Conservation (phyloP, 2,797 vertebrate species). For the Melopsittacus undulatus region DNA sequence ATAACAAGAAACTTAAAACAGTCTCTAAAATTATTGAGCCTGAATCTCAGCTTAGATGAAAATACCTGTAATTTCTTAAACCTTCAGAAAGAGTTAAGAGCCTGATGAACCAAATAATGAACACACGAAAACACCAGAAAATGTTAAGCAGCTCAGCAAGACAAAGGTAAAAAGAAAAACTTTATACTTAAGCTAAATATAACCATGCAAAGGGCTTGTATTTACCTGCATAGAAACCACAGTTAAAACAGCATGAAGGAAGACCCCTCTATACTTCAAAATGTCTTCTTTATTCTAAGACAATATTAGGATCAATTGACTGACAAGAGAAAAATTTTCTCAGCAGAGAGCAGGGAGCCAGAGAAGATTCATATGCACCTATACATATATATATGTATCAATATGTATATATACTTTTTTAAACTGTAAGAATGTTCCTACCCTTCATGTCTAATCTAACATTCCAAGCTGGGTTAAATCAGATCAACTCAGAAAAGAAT, state of each 20-base stretch:
- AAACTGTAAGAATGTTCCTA: constrained; percentile 63
- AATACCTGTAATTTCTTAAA: neutral
- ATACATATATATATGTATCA: neutral
- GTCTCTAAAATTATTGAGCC: neutral
- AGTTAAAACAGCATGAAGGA: constrained; percentile 14
- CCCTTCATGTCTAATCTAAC: constrained; percentile 64
- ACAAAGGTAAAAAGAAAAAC: neutral
- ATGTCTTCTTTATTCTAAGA: constrained; percentile 58
- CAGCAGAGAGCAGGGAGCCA: constrained; percentile 62
- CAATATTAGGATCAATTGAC: constrained; percentile 65
- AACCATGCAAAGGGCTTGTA: neutral
- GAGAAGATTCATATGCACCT: constrained; percentile 62
- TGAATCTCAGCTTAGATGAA: neutral
- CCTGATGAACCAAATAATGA: neutral
- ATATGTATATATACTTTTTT: neutral
- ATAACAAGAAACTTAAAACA: neutral
- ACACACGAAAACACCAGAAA: neutral
- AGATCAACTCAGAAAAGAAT: constrained; percentile 61
- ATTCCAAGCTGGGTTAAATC: constrained; percentile 67
- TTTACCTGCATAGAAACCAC: neutral
- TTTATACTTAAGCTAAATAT: neutral
- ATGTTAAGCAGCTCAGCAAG: neutral
- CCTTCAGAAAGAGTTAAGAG: neutral
- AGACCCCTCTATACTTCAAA: constrained; percentile 61
- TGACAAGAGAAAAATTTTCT: constrained; percentile 71